Evolutionary conservation across 35 echinoderm and acorn worm species (phyloP), one percentile per base, ranked within the genome.

Genomic region (Stichopus chloronotus): DNA sequence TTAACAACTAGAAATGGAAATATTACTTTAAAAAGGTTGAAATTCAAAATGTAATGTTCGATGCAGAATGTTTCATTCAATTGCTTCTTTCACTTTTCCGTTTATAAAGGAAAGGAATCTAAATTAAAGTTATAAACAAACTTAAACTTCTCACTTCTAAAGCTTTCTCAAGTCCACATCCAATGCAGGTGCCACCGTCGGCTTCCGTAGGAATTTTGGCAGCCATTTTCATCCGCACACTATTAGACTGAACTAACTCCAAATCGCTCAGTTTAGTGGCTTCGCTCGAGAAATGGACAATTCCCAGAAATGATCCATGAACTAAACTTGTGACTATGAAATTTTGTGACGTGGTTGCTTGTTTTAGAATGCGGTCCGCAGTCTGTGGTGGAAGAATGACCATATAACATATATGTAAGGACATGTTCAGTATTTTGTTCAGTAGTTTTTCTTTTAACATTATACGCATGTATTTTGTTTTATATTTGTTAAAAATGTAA

Each of bases 151-250:
- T 81, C 52, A 81, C 78, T 53, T 81, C 78, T 12, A 53, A 52
- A 13, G 78, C 78, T 81, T 81, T 81, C 78, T 81, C 78, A 22
- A 81, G 9, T 17, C 78, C 78, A 19, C 78, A 81, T 16, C 78
- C 78, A 53, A 81, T 81, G 53, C 78, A 81, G 78, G 78, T 81
- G 9, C 25, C 17, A 81, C 78, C 78, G 0, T 7, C 9, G 2
- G 78, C 53, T 5, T 4, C 9, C 23, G 23, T 30, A 52, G 78
- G 78, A 81, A 81, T 19, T 14, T 53, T 81, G 7, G 13, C 25
- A 8, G 78, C 78, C 10, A 81, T 17, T 52, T 52, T 10, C 5
- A 9, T 9, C 52, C 53, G 8, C 23, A 19, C 11, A 10, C 52
- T 30, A 22, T 81, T 30, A 5, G 78, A 81, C 25, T 81, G 23